These are phyloP conservation scores for Drosophila colorata DNA, from an alignment of 2,888 invertebrate species.

Conservation along the genomic window DNA sequence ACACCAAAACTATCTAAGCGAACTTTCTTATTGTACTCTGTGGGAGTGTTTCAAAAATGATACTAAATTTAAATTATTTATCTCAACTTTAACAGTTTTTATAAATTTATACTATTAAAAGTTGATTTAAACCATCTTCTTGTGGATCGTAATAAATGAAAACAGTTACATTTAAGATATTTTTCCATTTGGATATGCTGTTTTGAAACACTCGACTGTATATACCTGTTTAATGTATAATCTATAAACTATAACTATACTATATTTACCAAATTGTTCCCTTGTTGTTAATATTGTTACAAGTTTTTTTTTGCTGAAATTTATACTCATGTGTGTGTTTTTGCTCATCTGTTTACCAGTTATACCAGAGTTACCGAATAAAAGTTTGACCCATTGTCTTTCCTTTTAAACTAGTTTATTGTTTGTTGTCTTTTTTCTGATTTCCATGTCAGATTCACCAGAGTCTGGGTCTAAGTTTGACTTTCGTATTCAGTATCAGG, in stretches of 20 bases:
- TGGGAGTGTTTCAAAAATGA: conserved; percentile 59
- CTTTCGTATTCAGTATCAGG: conserved; percentile 14
- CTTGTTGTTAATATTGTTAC: conserved; percentile 73
- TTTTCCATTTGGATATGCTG: background rate
- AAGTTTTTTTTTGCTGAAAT: conserved; percentile 43
- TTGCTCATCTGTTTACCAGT: conserved; percentile 27
- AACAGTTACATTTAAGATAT: background rate
- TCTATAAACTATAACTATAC: conserved; percentile 41
- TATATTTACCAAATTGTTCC: conserved; percentile 39
- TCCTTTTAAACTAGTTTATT: conserved; percentile 56
- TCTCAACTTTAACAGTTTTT: background rate
- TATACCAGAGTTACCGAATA: conserved; percentile 51
- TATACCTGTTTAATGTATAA: conserved; percentile 53
- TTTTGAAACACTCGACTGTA: conserved; percentile 64
- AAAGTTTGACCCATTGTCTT: conserved; percentile 59
- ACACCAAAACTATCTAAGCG: conserved; percentile 19
- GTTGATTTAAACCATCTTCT: background rate
- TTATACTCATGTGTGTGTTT: conserved; percentile 51
- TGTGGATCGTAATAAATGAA: background rate
- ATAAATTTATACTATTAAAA: background rate
- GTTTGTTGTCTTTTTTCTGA: conserved; percentile 46
- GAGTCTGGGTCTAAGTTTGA: conserved; percentile 16
- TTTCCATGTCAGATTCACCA: conserved; percentile 12
- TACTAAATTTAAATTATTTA: conserved; percentile 4
- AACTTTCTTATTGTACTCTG: conserved; percentile 34